Evolutionary conservation across 2,888 invertebrate genomes (phyloP).

Genomic region (Parelbella ahira): DNA sequence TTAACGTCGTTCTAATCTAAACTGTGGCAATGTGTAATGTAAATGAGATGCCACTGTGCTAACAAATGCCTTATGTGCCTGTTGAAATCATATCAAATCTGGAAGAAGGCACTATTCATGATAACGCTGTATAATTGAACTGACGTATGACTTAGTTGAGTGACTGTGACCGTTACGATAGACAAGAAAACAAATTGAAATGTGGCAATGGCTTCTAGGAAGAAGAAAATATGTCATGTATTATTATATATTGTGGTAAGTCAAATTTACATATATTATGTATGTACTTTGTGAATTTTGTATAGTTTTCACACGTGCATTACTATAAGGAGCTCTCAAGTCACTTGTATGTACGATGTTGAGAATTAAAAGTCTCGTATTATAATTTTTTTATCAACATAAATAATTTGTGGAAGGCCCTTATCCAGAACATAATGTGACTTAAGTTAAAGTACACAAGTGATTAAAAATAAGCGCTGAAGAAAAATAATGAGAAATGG

Average conservation of each 20-base stretch:
- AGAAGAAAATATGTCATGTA: conserved; percentile 44
- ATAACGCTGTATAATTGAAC: conserved; percentile 50
- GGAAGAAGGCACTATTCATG: conserved; percentile 46
- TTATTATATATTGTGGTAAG: conserved; percentile 51
- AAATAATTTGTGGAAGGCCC: no score
- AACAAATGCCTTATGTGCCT: conserved; percentile 47
- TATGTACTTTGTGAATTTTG: no score
- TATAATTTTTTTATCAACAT: no score
- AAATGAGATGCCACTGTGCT: conserved; percentile 53
- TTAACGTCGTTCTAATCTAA: conserved; percentile 60
- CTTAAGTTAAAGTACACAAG: no score
- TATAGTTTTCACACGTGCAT: no score
- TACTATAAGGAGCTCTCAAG: no score
- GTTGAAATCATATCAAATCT: conserved; percentile 51
- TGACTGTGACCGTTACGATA: conserved; percentile 36
- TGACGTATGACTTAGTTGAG: conserved; percentile 34
- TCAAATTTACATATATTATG: conserved; percentile 26
- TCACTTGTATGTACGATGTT: no score
- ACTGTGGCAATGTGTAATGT: conserved; percentile 43
- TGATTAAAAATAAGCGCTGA: no score
- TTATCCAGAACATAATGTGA: no score
- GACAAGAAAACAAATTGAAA: conserved; percentile 31
- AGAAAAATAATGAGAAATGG: no score
- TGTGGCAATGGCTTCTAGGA: conserved; percentile 54
- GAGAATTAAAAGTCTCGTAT: no score